Evolutionary conservation across 1,140 invertebrate genomes (phyloP), one percentile per base, ranked within the genome.

Genomic region (Eumaeus atala): DNA sequence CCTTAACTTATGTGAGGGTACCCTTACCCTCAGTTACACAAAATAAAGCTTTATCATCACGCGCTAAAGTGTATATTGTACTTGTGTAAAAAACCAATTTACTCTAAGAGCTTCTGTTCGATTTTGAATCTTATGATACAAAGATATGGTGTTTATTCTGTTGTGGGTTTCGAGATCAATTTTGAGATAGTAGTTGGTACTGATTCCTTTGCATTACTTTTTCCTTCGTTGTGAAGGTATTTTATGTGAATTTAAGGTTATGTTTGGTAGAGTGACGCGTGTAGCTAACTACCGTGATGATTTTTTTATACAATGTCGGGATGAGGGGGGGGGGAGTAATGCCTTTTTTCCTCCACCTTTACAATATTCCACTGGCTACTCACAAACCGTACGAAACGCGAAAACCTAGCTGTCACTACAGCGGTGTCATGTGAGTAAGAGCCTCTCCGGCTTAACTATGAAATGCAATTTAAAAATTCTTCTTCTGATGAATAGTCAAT

Each of bases 191-290:
- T 81, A 81, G 83, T 82, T 78, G 67, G 74, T 83, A 76, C 78
- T 77, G 84, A 87, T 84, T 84, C 84, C 78, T 84, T 82, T 74
- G 74, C 84, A 81, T 83, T 87, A 87, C 81, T 84, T 87, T 82
- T 84, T 82, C 77, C 68, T 81, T 82, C 81, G 80, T 81, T 87
- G 79, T 81, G 72, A 67, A 77, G 73, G 81, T 84, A 82, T 83
- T 87, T 84, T 84, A 83, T 79, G 71, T 64, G 78, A 82, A 74
- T 84, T 84, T 75, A 82, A 76, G 64, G 72, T 77, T 77, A 83
- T 84, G 72, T 87, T 66, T 74, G 67, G 64, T 67, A 67, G 67
- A 62, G 74, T 64, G 62, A 67, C 70, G 61, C 62, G 44, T 62
- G 21, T 28, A 28, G 6, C 21, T 28, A 28, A 28, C 2, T 28